Evolutionary conservation across 2,113 vertebrate species (phyloP), one percentile per base, ranked within the genome.

Genomic region (Anser brachyrhynchus): DNA sequence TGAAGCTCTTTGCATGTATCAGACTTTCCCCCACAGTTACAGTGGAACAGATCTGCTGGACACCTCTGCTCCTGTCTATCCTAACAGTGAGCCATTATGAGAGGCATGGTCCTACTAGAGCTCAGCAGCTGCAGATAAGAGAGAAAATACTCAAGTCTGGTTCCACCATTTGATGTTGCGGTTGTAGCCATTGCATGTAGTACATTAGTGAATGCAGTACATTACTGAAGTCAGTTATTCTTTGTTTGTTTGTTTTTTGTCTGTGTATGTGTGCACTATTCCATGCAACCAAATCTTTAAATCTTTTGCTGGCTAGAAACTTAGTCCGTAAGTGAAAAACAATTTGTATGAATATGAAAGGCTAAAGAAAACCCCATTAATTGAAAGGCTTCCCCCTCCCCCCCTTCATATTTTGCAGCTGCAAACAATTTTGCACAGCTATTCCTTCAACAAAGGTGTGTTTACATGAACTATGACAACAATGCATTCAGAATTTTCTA

Each of bases 1-100:
- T 10, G 18, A 0, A n/a, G 20, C 14, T 70, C 4, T 59, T 59
- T 67, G 12, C 15, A 17, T 2, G 2, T 66, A 17, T 28, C 3
- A 54, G 29, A 46, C 31, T 46, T 71, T 29, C 18, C 26, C 35
- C 14, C 37, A 8, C 10, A 84, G 6, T 49, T 43, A 23, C 26
- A 84, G 10, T 3, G 3, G n/a, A 77, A 10, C 6, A 46, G 28
- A 7, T 41, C 21, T 10, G 61, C 61, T 82, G 35, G 33, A 52
- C 29, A 29, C 2, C 8, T 75, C 9, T 7, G 9, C 20, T 77
- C 10, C n/a, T 13, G 3, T 52, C 13, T 49, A 52, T 10, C 25
- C 12, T n/a, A 67, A 46, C 31, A 26, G 16, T 17, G 37, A 76
- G 10, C n/a, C 77, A 31, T 35, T 12, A 3, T 35, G 33, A 35